Base-by-base conservation (phyloP, 1,140 invertebrate species). In the Nephila pilipes region DNA sequence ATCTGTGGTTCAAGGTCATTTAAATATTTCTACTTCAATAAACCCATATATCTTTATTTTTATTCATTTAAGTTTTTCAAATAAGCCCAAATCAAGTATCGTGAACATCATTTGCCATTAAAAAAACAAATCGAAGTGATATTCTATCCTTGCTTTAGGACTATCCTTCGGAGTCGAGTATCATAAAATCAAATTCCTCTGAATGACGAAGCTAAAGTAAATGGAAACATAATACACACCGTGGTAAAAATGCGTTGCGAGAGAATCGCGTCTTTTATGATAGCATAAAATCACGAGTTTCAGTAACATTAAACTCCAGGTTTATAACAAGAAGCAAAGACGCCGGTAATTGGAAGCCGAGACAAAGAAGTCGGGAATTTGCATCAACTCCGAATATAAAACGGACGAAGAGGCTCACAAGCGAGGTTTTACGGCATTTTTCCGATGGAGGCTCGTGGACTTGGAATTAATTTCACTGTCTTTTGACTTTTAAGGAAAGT, bases 171-270 rank as follows among this genome's bases (percentile, higher is more conserved):
- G 80, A 46, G 12, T 83, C 54, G n/a, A 25, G 22, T 20, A 38
- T 55, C 38, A 83, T 83, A 83, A 83, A 83, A 83, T 83, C 38
- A 83, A 83, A 83, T 83, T 38, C 38, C 54, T 83, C 29, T 83
- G 80, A 83, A 38, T 83, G 80, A 83, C 80, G 80, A 83, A 83
- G 38, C 80, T 83, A 55, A 83, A 83, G 46, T 83, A 83, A 83
- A 83, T 83, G 54, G 80, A 83, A 83, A 38, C 80, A 55, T 83
- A 55, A 83, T 83, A 55, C 46, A 8, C 80, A 38, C 32, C 16
- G 14, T 18, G 29, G 65, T 16, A 75, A 32, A 75, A 75, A 75
- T 75, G 65, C 65, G 32, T 32, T 12, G 65, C 4, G 29, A 29
- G 16, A 29, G 65, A 32, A 32, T 36, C 29, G 29, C n/a, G n/a